Evolutionary conservation across 2,888 invertebrate genomes (phyloP).

Genomic region (Stenotaenia linearis): DNA sequence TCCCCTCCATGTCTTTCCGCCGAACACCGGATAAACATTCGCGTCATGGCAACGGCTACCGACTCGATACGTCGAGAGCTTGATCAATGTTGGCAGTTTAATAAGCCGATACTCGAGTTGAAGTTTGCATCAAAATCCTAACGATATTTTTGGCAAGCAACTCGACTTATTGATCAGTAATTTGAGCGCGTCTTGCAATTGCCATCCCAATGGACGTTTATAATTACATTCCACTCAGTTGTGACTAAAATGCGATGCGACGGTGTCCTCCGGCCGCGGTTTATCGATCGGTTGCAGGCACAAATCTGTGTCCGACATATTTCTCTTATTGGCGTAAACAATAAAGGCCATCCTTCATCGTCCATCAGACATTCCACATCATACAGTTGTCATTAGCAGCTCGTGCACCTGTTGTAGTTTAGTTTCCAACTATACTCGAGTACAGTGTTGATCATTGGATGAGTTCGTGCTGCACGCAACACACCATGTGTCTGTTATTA

Average conservation of each 20-base stretch:
- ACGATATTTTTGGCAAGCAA: background rate
- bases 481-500: background rate
- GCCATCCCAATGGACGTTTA: background rate
- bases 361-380: background rate
- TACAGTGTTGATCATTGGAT: background rate
- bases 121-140: background rate
- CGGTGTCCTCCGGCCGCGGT: background rate
- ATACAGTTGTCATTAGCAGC: background rate
- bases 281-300: background rate
- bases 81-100: background rate
- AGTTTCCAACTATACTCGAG: background rate
- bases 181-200: background rate
- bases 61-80: background rate
- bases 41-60: background rate
- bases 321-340: constrained; percentile 6
- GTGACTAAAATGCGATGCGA: background rate
- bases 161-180: background rate
- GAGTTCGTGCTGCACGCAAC: background rate
- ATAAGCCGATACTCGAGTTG: background rate
- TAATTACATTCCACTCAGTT: background rate
- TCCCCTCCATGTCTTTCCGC: background rate
- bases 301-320: constrained; percentile 11
- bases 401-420: background rate
- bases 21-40: background rate
- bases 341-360: background rate